These are phyloP conservation scores for Mythimna vitellina DNA, from an alignment of 2,888 invertebrate species.

Conservation along the genomic window DNA sequence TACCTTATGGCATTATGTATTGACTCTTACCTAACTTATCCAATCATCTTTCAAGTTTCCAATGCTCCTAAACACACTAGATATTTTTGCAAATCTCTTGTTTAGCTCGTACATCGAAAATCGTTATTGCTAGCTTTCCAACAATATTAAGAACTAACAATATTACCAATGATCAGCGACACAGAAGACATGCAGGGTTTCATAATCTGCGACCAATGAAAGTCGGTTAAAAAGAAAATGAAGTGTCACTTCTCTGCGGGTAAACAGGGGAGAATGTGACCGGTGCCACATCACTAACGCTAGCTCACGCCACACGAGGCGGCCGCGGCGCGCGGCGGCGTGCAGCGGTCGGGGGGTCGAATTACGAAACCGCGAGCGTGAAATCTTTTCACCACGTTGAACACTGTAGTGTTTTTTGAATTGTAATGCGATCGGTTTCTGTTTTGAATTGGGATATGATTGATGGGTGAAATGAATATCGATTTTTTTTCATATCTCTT, in stretches of 20 bases:
- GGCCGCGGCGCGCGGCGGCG: neutral
- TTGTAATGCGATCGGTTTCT: slow-evolving; percentile 41
- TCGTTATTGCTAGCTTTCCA: neutral
- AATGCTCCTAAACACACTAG: too few relatives aligned
- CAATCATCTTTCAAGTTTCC: too few relatives aligned
- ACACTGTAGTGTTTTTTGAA: slow-evolving; percentile 47
- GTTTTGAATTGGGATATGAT: slow-evolving; percentile 46
- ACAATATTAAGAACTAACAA: neutral
- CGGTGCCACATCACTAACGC: slow-evolving; percentile 11
- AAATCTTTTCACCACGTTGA: slow-evolving; percentile 53
- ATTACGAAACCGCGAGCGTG: slow-evolving; percentile 38
- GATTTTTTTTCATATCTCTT: neutral
- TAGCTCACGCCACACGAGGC: neutral
- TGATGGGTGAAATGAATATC: neutral
- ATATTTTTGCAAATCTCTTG: too few relatives aligned
- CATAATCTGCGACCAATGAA: slow-evolving; percentile 60
- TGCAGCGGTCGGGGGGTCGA: slow-evolving; percentile 16
- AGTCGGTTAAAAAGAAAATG: slow-evolving; percentile 72
- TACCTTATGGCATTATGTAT: neutral
- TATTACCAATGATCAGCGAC: neutral
- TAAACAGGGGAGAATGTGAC: slow-evolving; percentile 66
- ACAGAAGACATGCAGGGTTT: slow-evolving; percentile 65
- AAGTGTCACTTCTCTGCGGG: slow-evolving; percentile 76
- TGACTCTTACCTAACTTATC: too few relatives aligned
- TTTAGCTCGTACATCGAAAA: neutral